Conservation (phyloP, 1,140 invertebrate genomes). For the Cyclina sinensis region DNA sequence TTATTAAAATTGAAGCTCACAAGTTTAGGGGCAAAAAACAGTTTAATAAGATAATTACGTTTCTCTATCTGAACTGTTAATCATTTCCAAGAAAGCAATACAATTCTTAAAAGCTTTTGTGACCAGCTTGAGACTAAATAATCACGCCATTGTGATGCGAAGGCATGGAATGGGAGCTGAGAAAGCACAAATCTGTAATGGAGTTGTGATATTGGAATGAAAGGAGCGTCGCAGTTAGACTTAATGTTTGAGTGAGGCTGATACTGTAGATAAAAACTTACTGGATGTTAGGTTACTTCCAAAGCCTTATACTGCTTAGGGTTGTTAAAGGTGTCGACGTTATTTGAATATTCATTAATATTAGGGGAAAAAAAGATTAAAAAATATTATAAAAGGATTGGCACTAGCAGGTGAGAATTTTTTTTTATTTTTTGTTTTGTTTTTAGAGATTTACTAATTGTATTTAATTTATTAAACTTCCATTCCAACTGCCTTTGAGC, state of each 20-base stretch:
- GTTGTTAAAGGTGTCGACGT: no score
- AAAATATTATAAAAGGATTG: no score
- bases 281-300: background rate
- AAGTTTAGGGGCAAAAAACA: background rate
- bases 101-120: background rate
- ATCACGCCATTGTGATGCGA: background rate
- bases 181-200: background rate
- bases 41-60: background rate
- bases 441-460: no score
- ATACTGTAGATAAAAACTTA: background rate
- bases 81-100: background rate
- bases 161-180: background rate
- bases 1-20: background rate
- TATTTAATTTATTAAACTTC: no score
- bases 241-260: background rate
- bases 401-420: no score
- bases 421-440: no score
- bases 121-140: background rate
- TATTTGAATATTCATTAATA: no score
- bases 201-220: conserved; percentile 9
- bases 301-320: no score
- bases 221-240: background rate
- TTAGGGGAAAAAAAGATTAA: no score
- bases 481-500: no score
- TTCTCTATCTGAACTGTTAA: background rate